Base-by-base conservation (phyloP, 1,140 invertebrate genomes). In the Manduca sexta region DNA sequence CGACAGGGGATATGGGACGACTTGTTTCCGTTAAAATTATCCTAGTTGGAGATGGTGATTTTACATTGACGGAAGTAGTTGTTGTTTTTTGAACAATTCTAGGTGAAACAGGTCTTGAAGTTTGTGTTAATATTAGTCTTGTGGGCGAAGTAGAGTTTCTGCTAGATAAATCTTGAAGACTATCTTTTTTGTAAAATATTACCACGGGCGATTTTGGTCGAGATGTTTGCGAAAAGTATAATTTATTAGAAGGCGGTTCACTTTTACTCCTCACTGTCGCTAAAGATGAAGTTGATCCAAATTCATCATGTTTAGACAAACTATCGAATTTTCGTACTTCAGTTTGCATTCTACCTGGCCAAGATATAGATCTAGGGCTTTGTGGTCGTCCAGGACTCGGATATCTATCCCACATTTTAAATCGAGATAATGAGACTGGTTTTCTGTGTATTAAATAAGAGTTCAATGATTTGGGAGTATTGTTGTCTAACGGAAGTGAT, bases 341-440 rank as follows among this genome's bases (percentile, higher is more conserved):
- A 17, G 61, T 60, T 41, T 82, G 67, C 69, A 86, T 77, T 69
- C 75, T 78, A 21, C 84, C 79, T 2, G 86, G 85, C 84, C 84
- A 87, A 52, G 84, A 86, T 51, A 86, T 69, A 26, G 85, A 84
- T 43, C 87, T 63, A 10, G 77, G 66, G 50, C 67, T 80, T 33
- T 68, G 56, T 7, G 55, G 45, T 41, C 62, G 56, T 17, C 43
- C 43, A 26, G 69, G 69, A 33, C 84, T 67, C 30, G 82, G 76
- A 43, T 89, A 84, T 41, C 81, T 84, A 59, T 94, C 92, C 83
- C 90, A 89, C 52, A 87, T 88, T 62, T 88, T 89, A 74, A 94
- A 93, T 57, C 89, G 89, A 0, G 93, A 94, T 56, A 92, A 88
- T 2, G 89, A 90, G 0, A 93, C 92, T 11, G 92, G 91, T 69